Conservation (phyloP, 1,140 invertebrate genomes). For the Dreissena polymorpha region DNA sequence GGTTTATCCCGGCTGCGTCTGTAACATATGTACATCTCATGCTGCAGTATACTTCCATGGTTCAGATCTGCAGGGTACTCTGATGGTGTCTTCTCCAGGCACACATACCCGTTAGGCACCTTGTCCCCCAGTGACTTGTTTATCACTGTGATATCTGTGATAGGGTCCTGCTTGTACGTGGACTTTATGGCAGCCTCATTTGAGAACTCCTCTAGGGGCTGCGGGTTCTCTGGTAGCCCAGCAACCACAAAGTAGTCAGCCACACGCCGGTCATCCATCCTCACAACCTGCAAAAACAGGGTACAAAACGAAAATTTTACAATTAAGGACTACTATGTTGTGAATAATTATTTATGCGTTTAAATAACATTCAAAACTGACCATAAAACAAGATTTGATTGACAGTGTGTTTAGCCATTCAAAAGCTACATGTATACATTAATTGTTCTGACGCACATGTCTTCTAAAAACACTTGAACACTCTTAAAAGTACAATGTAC, state of each 20-base stretch:
- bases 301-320: too few relatives aligned
- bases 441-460: too few relatives aligned
- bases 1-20: conserved; percentile 95
- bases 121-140: conserved; percentile 93
- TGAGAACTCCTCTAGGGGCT: conserved; percentile 89
- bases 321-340: too few relatives aligned
- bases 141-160: conserved; percentile 96
- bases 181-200: conserved; percentile 90
- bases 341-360: too few relatives aligned
- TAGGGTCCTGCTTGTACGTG: conserved; percentile 88
- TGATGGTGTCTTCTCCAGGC: conserved; percentile 92
- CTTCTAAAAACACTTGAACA: too few relatives aligned
- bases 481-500: too few relatives aligned
- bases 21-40: conserved; percentile 96
- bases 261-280: conserved; percentile 80
- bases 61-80: conserved; percentile 92
- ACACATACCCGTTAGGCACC: conserved; percentile 83
- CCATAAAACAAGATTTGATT: too few relatives aligned
- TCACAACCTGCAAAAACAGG: background rate
- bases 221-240: conserved; percentile 89
- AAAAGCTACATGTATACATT: too few relatives aligned
- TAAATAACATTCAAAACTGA: too few relatives aligned
- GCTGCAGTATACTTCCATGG: conserved; percentile 96
- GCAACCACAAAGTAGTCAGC: conserved; percentile 98
- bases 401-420: too few relatives aligned